A percentile compares a stretch with the other conserved stretches of the same genome.
Conservation (phyloP, 1,140 invertebrate species). For the Drosophila burlai region DNA sequence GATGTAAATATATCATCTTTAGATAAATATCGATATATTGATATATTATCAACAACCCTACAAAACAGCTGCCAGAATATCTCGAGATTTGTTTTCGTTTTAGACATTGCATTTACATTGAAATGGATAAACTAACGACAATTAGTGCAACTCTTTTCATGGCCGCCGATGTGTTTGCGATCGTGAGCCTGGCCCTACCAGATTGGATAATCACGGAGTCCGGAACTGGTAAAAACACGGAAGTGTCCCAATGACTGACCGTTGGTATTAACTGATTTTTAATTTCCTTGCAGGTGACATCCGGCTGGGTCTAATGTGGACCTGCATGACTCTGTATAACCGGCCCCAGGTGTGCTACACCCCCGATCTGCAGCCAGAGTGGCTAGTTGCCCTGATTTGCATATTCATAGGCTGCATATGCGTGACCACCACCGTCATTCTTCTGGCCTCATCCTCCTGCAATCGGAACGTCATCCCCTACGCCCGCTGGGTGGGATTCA, state of each 20-base stretch:
- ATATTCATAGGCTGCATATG: conserved; percentile 97
- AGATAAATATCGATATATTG: too few species aligned
- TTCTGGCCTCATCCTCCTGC: conserved; percentile 95
- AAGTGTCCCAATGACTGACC: background rate
- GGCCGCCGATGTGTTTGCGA: conserved; percentile 96
- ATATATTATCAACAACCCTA: too few species aligned
- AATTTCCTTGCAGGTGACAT: conserved; percentile 87
- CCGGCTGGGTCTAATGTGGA: conserved; percentile 94
- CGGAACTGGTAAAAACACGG: conserved; percentile 88
- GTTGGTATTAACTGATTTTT: conserved; percentile 60
- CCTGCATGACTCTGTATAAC: conserved; percentile 96
- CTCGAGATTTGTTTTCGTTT: background rate
- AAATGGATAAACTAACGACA: conserved; percentile 95
- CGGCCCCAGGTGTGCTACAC: conserved; percentile 94
- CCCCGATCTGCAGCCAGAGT: conserved; percentile 94
- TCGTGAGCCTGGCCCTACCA: conserved; percentile 96
- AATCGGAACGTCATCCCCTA: conserved; percentile 95
- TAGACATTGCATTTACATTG: background rate
- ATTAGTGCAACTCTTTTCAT: conserved; percentile 97
- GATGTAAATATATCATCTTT: too few species aligned
- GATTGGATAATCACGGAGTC: conserved; percentile 97
- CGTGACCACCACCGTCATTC: conserved; percentile 95
- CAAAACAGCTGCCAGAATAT: background rate
- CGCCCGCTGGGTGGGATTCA: conserved; percentile 97
- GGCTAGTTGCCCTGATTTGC: conserved; percentile 95